A percentile compares a stretch with the other conserved stretches of the same genome.
phyloP scores from a whole-genome alignment of 2,888 invertebrate genomes.

The Trisateles emortualis region DNA sequence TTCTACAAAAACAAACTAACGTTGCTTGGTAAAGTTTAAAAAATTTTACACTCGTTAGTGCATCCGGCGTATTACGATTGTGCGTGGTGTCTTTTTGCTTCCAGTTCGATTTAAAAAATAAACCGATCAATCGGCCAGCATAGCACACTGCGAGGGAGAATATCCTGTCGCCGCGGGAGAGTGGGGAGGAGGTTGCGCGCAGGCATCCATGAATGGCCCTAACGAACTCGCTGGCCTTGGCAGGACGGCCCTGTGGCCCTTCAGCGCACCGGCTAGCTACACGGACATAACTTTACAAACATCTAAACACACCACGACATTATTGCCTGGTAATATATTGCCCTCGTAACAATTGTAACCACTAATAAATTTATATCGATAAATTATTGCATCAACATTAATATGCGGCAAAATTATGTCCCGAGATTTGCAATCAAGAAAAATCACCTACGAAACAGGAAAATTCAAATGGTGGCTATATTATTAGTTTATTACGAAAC shows the following conservation, averaged over 20 bases:
- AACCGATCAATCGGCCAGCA: conserved; percentile 77
- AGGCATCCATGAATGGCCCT: conserved; percentile 85
- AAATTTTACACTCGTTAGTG: conserved; percentile 83
- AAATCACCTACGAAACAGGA: conserved; percentile 22
- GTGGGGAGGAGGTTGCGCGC: conserved; percentile 68
- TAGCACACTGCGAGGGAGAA: conserved; percentile 74
- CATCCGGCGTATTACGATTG: conserved; percentile 85
- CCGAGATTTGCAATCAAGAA: conserved; percentile 11
- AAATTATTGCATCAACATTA: conserved; percentile 17
- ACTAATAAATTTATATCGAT: conserved; percentile 20
- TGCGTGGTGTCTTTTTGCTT: conserved; percentile 74
- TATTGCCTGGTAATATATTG: conserved; percentile 22
- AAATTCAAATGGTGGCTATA: conserved; percentile 27
- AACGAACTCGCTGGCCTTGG: conserved; percentile 85
- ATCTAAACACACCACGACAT: conserved; percentile 30
- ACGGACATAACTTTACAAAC: conserved; percentile 28
- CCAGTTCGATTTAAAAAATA: conserved; percentile 70
- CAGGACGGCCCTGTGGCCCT: conserved; percentile 67
- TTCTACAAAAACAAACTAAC: conserved; percentile 76
- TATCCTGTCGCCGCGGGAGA: conserved; percentile 75
- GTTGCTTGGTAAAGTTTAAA: conserved; percentile 70
- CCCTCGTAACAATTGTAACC: conserved; percentile 15
- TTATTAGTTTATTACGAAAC: conserved; percentile 19
- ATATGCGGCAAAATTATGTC: conserved; percentile 8
- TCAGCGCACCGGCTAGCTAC: conserved; percentile 43